A percentile compares a stretch with the other conserved stretches of the same genome.
phyloP scores from a whole-genome alignment of 2,888 invertebrate species.

The Serrognathus titanus region DNA sequence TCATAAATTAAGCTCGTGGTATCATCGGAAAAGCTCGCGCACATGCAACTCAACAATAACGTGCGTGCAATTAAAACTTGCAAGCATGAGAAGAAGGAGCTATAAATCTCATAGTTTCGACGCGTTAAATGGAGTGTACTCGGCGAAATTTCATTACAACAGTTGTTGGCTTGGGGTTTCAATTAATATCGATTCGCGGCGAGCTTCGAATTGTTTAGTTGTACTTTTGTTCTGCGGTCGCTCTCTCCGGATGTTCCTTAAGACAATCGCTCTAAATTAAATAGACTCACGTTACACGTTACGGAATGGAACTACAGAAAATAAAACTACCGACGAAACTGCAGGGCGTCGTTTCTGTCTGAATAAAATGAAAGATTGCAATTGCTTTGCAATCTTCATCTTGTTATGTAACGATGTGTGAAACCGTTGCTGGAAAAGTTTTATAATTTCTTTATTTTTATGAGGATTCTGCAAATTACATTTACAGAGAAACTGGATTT shows the following conservation, averaged over 20 bases:
- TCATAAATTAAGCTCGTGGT: background rate
- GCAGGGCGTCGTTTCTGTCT: too few species aligned
- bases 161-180: slow-evolving; percentile 35
- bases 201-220: slow-evolving; percentile 31
- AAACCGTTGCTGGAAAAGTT: too few species aligned
- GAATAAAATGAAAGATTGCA: slow-evolving; percentile 25
- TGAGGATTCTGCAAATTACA: too few species aligned
- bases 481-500: too few species aligned
- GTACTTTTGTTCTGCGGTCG: slow-evolving; percentile 16
- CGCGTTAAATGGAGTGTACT: slow-evolving; percentile 25
- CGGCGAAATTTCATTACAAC: slow-evolving; percentile 37
- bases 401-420: too few species aligned
- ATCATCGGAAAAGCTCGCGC: background rate
- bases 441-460: too few species aligned
- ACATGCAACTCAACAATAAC: background rate
- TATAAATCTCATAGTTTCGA: slow-evolving; percentile 17
- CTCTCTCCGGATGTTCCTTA: slow-evolving; percentile 1
- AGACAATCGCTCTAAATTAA: slow-evolving; percentile 3
- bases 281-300: background rate
- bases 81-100: slow-evolving; percentile 4
- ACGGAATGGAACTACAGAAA: background rate
- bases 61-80: background rate
- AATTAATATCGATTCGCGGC: slow-evolving; percentile 35
- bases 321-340: background rate
- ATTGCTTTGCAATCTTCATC: slow-evolving; percentile 41